Base-by-base conservation (phyloP, 2,888 invertebrate species). In the Monopis laevigella region DNA sequence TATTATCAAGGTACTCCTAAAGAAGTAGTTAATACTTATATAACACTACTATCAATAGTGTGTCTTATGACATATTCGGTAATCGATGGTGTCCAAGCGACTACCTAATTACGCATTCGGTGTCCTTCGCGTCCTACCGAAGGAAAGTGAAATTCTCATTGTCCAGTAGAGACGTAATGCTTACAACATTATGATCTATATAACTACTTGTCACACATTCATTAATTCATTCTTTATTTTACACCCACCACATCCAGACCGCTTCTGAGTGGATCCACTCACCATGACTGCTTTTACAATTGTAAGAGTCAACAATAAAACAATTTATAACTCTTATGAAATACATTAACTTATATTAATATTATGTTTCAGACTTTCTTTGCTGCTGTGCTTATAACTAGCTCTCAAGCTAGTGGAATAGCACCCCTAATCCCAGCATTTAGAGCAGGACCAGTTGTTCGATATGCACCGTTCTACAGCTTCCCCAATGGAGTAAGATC, bases 101-200 rank as follows among this genome's bases (percentile, higher is more conserved):
- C 53, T 62, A 64, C 61, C 64, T 68, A 63, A 74, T 71, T 68
- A 62, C 61, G 61, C 60, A 69, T 68, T 65, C 72, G 50, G 24
- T 24, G 13, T 27, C 39, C 28, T 28, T 30, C 19, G 11, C 34
- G 67, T 72, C 73, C 75, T 73, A 65, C 47, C 71, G 59, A 69
- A 67, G 75, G 71, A 80, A 80, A 80, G 80, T 78, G 80, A 80
- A 80, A 80, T 58, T 60, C 52, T 53, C 45, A 49, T 46, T 56
- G 58, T 65, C 64, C 49, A 55, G 67, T 61, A 64, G 59, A 67
- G 61, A 62, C 65, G 69, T 65, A 65, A 70, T 62, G 63, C 69
- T 75, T 78, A 77, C 77, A 78, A 74, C 75, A 78, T 65, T 72
- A 59, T 73, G 71, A 73, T 74, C 72, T 80, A 80, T 80, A 80